These are phyloP conservation scores for Saccostrea glomerata DNA, from an alignment of 1,140 invertebrate genomes.

Conservation along the genomic window DNA sequence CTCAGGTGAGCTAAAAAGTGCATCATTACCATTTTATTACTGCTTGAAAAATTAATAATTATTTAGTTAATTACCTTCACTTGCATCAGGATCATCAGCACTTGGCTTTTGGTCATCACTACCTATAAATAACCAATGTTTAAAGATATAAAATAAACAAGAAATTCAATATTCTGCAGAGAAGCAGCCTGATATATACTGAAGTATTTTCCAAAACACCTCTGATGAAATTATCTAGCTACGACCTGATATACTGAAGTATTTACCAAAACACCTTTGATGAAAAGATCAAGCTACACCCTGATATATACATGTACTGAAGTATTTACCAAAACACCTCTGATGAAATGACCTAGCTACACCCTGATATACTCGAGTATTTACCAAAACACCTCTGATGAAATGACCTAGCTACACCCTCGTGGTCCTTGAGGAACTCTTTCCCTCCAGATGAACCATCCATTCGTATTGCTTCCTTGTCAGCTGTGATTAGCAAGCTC, in stretches of 20 bases:
- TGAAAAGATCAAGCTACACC: neutral
- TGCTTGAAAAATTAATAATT: no score
- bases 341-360: no score
- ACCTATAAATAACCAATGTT: neutral
- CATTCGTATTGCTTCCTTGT: slow-evolving; percentile 12
- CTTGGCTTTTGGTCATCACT: neutral
- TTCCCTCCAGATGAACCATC: slow-evolving; percentile 18
- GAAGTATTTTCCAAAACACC: neutral
- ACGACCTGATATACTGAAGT: neutral
- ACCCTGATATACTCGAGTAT: neutral
- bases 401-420: slow-evolving; percentile 1
- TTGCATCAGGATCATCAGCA: neutral
- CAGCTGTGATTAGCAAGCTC: neutral
- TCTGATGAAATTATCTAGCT: no score
- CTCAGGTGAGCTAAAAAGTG: no score
- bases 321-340: neutral
- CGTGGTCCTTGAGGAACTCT: neutral
- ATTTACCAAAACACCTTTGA: neutral
- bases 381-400: slow-evolving; percentile 17
- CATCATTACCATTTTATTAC: no score
- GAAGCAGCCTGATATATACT: no score
- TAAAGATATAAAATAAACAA: neutral
- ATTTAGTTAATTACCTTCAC: neutral
- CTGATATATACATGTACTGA: neutral
- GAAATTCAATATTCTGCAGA: neutral